A percentile compares a stretch with the other conserved stretches of the same genome.
Evolutionary conservation across 2,113 vertebrate genomes (phyloP).

Genomic region (Stegastes partitus): DNA sequence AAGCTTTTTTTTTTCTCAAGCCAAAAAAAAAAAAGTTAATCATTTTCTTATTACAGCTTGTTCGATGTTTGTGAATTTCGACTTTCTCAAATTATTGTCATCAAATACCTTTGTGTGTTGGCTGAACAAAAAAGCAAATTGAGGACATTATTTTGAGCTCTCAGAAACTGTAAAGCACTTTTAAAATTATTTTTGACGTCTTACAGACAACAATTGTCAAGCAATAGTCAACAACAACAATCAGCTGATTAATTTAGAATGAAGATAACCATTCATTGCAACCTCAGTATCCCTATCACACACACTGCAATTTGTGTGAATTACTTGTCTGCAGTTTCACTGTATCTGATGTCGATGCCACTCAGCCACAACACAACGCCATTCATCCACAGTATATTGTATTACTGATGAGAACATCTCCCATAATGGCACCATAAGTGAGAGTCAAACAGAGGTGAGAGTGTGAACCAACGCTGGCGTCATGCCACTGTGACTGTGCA

Average conservation of each 20-base stretch:
- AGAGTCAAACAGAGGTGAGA: constrained; percentile 45
- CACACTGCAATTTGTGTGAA: not conserved
- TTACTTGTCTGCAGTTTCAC: not conserved
- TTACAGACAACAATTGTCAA: too few species aligned
- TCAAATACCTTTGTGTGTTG: too few species aligned
- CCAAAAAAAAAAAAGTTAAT: too few species aligned
- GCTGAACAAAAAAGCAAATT: too few species aligned
- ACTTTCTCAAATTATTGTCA: too few species aligned
- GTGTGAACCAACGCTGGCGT: not conserved
- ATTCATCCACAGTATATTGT: not conserved
- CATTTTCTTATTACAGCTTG: too few species aligned
- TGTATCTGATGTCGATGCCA: constrained; percentile 2
- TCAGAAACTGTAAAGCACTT: too few species aligned
- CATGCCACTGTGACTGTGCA: constrained; percentile 5
- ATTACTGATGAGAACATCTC: constrained; percentile 24
- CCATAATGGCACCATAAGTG: constrained; percentile 7
- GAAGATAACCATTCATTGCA: not conserved
- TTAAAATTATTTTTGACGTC: too few species aligned
- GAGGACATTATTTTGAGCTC: too few species aligned
- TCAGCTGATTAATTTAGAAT: not conserved
- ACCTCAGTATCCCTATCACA: not conserved
- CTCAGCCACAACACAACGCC: not conserved
- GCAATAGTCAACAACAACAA: too few species aligned
- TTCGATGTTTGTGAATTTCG: too few species aligned
- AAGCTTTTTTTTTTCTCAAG: too few species aligned